Percentiles rank a stretch among this genome's conserved stretches.
These are phyloP conservation scores for Periophthalmodon schlosseri DNA, from an alignment of 2,113 vertebrate genomes.

Conservation along the genomic window DNA sequence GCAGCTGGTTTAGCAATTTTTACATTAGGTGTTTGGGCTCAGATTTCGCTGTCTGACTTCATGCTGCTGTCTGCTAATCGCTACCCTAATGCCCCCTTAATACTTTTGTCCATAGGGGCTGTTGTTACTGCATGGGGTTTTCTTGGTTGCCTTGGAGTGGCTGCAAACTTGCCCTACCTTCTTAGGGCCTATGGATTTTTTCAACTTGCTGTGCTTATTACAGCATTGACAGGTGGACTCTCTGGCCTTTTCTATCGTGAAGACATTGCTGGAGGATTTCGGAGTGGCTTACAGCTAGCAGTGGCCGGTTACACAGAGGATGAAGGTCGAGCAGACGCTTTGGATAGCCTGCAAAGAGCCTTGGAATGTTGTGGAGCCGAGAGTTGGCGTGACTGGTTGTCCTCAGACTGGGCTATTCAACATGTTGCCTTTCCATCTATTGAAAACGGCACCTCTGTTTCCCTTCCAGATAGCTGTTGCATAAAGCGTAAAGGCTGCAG, in stretches of 20 bases:
- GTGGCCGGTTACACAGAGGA: slow-evolving; percentile 81
- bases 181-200: slow-evolving; percentile 82
- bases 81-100: slow-evolving; percentile 80
- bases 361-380: slow-evolving; percentile 85
- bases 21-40: slow-evolving; percentile 85
- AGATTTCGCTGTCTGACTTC: slow-evolving; percentile 81
- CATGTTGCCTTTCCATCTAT: slow-evolving; percentile 54
- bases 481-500: slow-evolving; percentile 77
- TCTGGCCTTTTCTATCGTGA: slow-evolving; percentile 83
- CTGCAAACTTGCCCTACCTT: slow-evolving; percentile 81
- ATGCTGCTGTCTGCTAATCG: slow-evolving; percentile 80
- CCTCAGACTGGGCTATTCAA: slow-evolving; percentile 80
- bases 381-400: slow-evolving; percentile 85
- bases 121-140: slow-evolving; percentile 86
- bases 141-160: slow-evolving; percentile 85
- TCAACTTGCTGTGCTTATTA: slow-evolving; percentile 77
- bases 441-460: slow-evolving; percentile 68
- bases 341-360: slow-evolving; percentile 83
- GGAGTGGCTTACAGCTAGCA: slow-evolving; percentile 78
- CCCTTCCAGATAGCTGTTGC: slow-evolving; percentile 88
- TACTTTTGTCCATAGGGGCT: slow-evolving; percentile 80
- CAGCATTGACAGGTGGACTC: slow-evolving; percentile 80
- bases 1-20: slow-evolving; percentile 83
- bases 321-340: slow-evolving; percentile 78
- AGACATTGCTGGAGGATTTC: slow-evolving; percentile 83